These are phyloP conservation scores for Tricholaema leucomelas DNA, from an alignment of 2,113 vertebrate genomes.

Conservation along the genomic window DNA sequence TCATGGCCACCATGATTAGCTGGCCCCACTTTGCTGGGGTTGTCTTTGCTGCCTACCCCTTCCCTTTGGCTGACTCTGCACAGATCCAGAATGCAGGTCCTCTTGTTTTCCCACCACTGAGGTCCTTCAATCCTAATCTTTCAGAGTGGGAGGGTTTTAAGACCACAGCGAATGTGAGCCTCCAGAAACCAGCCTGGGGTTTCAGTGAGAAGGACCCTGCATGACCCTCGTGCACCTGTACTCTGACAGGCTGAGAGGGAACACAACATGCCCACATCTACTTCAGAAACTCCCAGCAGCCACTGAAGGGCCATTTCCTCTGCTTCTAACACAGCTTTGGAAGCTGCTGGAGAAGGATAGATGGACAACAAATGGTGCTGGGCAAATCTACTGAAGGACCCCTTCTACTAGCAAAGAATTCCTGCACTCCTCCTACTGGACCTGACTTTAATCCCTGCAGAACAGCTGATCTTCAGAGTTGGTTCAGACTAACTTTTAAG, in stretches of 20 bases:
- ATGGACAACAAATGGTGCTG: neutral
- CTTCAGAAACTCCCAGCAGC: neutral
- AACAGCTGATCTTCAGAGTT: neutral
- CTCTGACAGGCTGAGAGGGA: neutral
- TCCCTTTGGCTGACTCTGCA: neutral
- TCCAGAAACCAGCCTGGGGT: neutral
- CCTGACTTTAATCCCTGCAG: neutral
- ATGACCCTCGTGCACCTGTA: neutral
- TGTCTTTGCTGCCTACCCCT: slow-evolving; percentile 3
- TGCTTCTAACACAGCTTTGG: neutral
- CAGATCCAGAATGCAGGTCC: neutral
- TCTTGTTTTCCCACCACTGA: neutral
- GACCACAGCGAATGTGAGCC: neutral
- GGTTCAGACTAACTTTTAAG: neutral
- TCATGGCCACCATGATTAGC: neutral
- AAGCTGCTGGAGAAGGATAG: neutral
- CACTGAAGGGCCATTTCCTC: neutral
- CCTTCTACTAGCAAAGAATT: neutral
- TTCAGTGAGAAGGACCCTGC: neutral
- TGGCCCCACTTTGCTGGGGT: slow-evolving; percentile 12
- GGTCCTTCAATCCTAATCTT: neutral
- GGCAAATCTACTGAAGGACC: neutral
- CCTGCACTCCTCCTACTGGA: neutral
- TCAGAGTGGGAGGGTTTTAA: neutral
- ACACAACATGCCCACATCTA: neutral